Base-by-base conservation (phyloP, 2,113 vertebrate species). In the Rutilus rutilus region DNA sequence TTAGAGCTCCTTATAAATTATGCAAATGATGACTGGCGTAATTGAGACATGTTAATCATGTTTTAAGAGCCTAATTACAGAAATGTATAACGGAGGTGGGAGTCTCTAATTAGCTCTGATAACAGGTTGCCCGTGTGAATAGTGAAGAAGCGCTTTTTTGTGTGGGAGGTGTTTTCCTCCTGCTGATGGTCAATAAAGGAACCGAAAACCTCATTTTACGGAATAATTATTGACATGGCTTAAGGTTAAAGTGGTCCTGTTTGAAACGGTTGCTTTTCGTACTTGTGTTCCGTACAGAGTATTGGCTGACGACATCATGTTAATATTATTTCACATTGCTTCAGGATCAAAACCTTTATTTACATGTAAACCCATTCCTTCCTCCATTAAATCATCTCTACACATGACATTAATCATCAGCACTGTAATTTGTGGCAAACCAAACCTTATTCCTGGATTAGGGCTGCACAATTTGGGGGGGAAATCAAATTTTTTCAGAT, bases 51-150 rank as follows among this genome's bases (percentile, higher is more conserved):
- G 97, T 98, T 99, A 99, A 99, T 99, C 97, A 99, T 97, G 97
- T 99, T 95, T 99, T 98, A 99, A 97, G 97, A 97, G 98, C 96
- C 97, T 98, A 99, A 99, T 99, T 99, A 99, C 96, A 97, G 96
- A 96, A 97, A 97, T 98, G 97, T 94, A 94, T 99, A 98, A 98
- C 96, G 97, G 97, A 97, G 93, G 97, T 98, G 97, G 97, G 97
- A 97, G 97, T 97, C 96, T 95, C 97, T 98, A 98, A 99, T 99
- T 98, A 97, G 96, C 96, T 96, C 93, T 96, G 96, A 98, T 97
- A 97, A 97, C 96, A 96, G 97, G 96, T 97, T 94, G 93, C 94
- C 92, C 90, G 90, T 89, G 87, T 90, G 92, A 91, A 92, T 92
- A 93, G 93, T 91, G 91, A 91, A 90, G 91, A 83, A 88, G 91